Evolutionary conservation across 2,888 invertebrate genomes (phyloP).

Genomic region (Ethmia dodecea): DNA sequence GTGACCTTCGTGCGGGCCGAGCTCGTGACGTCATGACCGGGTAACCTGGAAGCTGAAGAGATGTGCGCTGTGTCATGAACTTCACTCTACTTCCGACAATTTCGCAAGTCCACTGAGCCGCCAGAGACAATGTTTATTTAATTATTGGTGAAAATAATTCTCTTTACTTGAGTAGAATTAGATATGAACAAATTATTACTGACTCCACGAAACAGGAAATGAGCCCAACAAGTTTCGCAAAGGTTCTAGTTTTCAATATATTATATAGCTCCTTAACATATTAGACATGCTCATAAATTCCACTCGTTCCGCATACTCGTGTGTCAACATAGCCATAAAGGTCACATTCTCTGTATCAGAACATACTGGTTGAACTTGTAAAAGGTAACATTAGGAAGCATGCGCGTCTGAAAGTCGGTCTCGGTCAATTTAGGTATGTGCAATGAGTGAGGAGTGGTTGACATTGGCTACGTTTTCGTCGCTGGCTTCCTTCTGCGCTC

Average conservation of each 20-base stretch:
- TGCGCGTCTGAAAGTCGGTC: slow-evolving; percentile 36
- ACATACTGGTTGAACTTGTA: slow-evolving; percentile 28
- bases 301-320: slow-evolving; percentile 19
- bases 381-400: slow-evolving; percentile 27
- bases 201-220: slow-evolving; percentile 14
- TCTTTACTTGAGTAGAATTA: no score
- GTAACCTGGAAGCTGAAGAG: slow-evolving; percentile 49
- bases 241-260: slow-evolving; percentile 3
- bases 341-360: slow-evolving; percentile 15
- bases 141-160: no score
- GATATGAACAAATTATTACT: background rate
- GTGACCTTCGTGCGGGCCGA: slow-evolving; percentile 60
- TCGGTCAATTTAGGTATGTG: slow-evolving; percentile 42
- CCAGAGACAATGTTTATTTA: no score
- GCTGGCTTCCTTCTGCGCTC: slow-evolving; percentile 45
- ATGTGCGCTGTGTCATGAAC: slow-evolving; percentile 53
- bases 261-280: slow-evolving; percentile 7
- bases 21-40: slow-evolving; percentile 64
- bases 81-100: no score
- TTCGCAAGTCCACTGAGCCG: no score
- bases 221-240: slow-evolving; percentile 11
- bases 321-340: slow-evolving; percentile 12
- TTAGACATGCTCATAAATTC: slow-evolving; percentile 2
- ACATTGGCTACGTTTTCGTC: slow-evolving; percentile 50
- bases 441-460: slow-evolving; percentile 39